Conservation (phyloP, 1,140 invertebrate species). For the Ceratosolen solmsi region DNA sequence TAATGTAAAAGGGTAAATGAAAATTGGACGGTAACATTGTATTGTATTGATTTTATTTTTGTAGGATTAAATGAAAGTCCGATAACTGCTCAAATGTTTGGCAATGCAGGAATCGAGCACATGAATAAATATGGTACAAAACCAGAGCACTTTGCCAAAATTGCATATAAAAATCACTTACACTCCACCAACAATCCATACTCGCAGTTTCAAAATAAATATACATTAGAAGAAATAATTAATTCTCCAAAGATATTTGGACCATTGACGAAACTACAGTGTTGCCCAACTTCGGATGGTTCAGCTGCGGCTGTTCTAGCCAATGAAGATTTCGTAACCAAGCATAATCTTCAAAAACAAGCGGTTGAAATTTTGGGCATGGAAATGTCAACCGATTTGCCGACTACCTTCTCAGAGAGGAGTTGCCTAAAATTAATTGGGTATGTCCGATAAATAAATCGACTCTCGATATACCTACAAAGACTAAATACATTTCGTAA, state of each 20-base stretch:
- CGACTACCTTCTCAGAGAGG: slow-evolving; percentile 87
- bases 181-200: slow-evolving; percentile 97
- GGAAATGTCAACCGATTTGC: slow-evolving; percentile 95
- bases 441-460: slow-evolving; percentile 53
- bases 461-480: too few relatives aligned
- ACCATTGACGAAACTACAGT: slow-evolving; percentile 95
- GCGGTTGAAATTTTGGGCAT: slow-evolving; percentile 97
- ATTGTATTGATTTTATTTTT: slow-evolving; percentile 40
- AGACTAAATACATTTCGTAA: too few relatives aligned
- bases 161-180: slow-evolving; percentile 97
- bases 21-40: too few relatives aligned
- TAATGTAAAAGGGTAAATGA: too few relatives aligned
- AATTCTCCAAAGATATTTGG: slow-evolving; percentile 89
- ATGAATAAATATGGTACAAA: slow-evolving; percentile 98
- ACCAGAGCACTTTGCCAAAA: slow-evolving; percentile 95
- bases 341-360: slow-evolving; percentile 85
- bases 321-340: slow-evolving; percentile 91
- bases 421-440: slow-evolving; percentile 90
- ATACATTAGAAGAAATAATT: slow-evolving; percentile 90
- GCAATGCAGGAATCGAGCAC: slow-evolving; percentile 96
- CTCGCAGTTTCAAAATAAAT: slow-evolving; percentile 94
- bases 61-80: slow-evolving; percentile 81
- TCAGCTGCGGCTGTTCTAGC: slow-evolving; percentile 92
- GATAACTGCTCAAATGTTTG: slow-evolving; percentile 96
- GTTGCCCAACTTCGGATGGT: slow-evolving; percentile 98